These are phyloP conservation scores for Synanthedon andrenaeformis DNA, from an alignment of 2,888 invertebrate species.

Conservation along the genomic window DNA sequence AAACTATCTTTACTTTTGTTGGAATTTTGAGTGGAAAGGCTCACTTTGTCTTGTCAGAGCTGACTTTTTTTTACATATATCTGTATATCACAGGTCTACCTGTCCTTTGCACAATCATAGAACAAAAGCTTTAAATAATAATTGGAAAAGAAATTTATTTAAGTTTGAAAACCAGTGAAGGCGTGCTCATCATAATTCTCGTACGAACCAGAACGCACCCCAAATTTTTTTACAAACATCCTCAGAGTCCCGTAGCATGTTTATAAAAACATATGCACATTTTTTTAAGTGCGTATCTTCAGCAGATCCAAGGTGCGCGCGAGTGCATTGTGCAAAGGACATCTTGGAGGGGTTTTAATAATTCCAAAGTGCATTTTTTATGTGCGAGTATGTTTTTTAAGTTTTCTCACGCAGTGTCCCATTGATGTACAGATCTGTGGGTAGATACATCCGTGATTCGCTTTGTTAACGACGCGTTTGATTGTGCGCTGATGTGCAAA, in stretches of 20 bases:
- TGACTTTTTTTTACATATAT: too few relatives aligned
- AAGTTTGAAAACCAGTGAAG: conserved; percentile 1
- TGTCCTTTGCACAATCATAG: too few relatives aligned
- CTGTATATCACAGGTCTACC: too few relatives aligned
- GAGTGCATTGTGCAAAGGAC: conserved; percentile 51
- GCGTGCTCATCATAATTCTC: conserved; percentile 7
- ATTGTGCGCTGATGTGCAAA: neutral
- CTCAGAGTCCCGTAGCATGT: conserved; percentile 38
- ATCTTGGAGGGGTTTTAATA: conserved; percentile 58
- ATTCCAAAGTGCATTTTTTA: conserved; percentile 56
- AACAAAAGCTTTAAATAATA: too few relatives aligned
- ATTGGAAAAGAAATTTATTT: too few relatives aligned
- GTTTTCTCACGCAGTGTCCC: conserved; percentile 63
- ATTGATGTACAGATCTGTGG: conserved; percentile 62
- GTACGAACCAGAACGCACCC: conserved; percentile 23
- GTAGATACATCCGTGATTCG: conserved; percentile 61
- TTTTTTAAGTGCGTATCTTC: conserved; percentile 57
- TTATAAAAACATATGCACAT: conserved; percentile 69
- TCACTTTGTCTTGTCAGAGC: too few relatives aligned
- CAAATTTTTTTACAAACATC: conserved; percentile 37
- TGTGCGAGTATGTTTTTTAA: conserved; percentile 64
- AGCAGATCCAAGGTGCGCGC: conserved; percentile 51
- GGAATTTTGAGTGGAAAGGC: too few relatives aligned
- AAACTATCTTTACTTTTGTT: too few relatives aligned
- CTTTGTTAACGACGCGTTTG: conserved; percentile 22